Percentiles rank a stretch among this genome's conserved stretches.
phyloP scores from a whole-genome alignment of 2,888 invertebrate species.

The Yponomeuta plumbellus region DNA sequence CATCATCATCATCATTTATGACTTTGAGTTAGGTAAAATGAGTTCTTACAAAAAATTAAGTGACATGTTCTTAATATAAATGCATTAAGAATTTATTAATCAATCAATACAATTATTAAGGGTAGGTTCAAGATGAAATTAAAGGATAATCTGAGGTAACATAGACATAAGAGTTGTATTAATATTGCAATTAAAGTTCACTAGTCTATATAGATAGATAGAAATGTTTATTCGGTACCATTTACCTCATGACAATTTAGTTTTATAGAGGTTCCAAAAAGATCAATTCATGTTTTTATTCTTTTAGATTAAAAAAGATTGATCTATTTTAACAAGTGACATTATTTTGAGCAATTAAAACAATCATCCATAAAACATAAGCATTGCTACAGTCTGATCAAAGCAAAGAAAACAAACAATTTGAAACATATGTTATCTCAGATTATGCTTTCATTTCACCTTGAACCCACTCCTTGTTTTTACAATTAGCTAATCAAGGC shows the following conservation, averaged over 20 bases:
- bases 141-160: not conserved
- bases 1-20: no score
- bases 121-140: not conserved
- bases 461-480: not conserved
- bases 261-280: no score
- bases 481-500: not conserved
- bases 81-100: no score
- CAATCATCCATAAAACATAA: not conserved
- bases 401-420: slow-evolving; percentile 16
- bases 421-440: not conserved
- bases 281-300: no score
- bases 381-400: not conserved
- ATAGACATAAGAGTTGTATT: not conserved
- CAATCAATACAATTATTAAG: not conserved
- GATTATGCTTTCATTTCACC: not conserved
- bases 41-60: no score
- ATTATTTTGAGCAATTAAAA: not conserved
- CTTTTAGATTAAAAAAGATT: no score
- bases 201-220: no score
- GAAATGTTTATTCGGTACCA: no score
- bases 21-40: no score
- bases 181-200: no score
- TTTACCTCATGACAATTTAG: no score
- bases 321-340: not conserved
- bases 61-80: no score